Base-by-base conservation (phyloP, 1,140 invertebrate species). In the Lepidurus apus region DNA sequence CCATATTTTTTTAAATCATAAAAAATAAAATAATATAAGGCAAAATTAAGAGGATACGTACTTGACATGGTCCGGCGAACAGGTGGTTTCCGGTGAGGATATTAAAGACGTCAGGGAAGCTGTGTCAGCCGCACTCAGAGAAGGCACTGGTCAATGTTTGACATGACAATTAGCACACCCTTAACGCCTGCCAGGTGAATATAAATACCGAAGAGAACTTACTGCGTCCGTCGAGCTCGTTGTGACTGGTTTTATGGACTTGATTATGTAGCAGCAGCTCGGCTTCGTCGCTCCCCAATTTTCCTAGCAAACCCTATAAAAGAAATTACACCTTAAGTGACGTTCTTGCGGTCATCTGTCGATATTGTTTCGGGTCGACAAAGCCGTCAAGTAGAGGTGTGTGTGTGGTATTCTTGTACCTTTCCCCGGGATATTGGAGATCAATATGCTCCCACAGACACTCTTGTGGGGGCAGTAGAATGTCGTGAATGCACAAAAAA, bases 81-180 rank as follows among this genome's bases (percentile, higher is more conserved):
- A 78, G 8, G 78, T 79, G 73, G 78, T 74, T 26, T 79, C 78
- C 65, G 78, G 78, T 74, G 78, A 79, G 26, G 78, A 79, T 43
- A 79, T 79, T 26, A 79, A 45, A 73, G 78, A 79, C 17, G 73
- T 21, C 34, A 79, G n/a, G 17, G 78, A 79, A 34, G 75, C 75
- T 1, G 78, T 79, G 42, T 79, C 78, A 3, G 74, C 74, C 26
- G 24, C 78, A 74, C 78, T 79, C 73, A 79, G 73, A 17, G 78
- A 79, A 75, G 78, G 73, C 1, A 79, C 78, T 79, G 73, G 43
- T 26, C 42, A 24, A 42, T 44, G 3, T 43, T 11, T 53, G 43
- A 77, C 42, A 65, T 65, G 13, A 13, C 47, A 65, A 65, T 65
- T 21, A 65, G n/a, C 53, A 7, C 8, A 17, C 53, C 21, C 53